Base-by-base conservation (phyloP, 2,113 vertebrate species). In the Nothobranchius furzeri region DNA sequence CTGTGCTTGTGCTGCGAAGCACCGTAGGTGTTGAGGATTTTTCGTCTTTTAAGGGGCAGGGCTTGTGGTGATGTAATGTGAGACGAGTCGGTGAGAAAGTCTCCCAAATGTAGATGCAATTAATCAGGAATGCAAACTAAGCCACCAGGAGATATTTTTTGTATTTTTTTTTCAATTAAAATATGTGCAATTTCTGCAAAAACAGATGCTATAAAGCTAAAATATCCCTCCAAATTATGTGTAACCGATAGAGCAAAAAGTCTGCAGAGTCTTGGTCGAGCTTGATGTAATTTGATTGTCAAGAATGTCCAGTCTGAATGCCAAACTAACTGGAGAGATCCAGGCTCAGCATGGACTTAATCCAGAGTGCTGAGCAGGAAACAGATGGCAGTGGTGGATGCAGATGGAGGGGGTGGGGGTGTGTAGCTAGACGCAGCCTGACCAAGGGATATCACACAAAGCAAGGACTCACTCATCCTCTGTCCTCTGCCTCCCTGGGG, bases 341-440 rank as follows among this genome's bases (percentile, higher is more conserved):
- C 4, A 37, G 48, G 69, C 70, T 79, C 79, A 79, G 59, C 15
- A 9, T 73, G 76, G 85, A 87, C 68, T 79, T 83, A 79, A 81
- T 70, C 67, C 85, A 73, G 78, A 87, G 66, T 66, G 70, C 71
- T 69, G 68, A 71, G 67, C 80, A 86, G 87, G 83, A 90, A 89
- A 87, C 91, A 92, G 91, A 92, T 92, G 91, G 88, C 68, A 45
- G 15, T 75, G 59, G 83, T 71, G 82, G 68, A 64, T 69, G 77
- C 52, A 48, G 67, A 52, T 70, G 72, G 74, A 70, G 80, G 68
- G 72, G 2, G 58, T 40, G 70, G 49, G 2, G 56, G 61, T 42
- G 63, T 61, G 54, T 47, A 72, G 56, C 72, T 49, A 76, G 67
- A 74, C 17, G 4, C 59, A 62, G 81, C 70, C 74, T 80, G 78